phyloP scores from a whole-genome alignment of 2,888 invertebrate genomes.

The Deilephila porcellus region DNA sequence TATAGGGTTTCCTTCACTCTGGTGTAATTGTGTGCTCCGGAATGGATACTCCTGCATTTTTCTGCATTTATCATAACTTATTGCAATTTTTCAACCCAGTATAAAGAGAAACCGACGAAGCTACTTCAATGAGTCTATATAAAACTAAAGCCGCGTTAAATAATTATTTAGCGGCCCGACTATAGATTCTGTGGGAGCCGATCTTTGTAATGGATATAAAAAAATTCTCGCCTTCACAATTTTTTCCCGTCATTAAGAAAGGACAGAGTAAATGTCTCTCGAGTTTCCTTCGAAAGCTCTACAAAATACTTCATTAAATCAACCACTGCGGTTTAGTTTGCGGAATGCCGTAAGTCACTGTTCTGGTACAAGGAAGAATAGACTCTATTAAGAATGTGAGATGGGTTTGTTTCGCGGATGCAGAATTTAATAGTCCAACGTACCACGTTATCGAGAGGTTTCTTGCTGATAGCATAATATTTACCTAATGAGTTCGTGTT shows the following conservation, averaged over 20 bases:
- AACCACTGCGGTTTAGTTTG: conserved; percentile 32
- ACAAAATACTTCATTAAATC: conserved; percentile 45
- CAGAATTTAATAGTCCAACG: conserved; percentile 34
- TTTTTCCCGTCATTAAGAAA: conserved; percentile 37
- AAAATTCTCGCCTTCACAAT: conserved; percentile 31
- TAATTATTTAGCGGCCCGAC: conserved; percentile 18
- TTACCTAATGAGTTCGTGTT: conserved; percentile 47
- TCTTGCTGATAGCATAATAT: conserved; percentile 47
- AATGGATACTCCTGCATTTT: too few species aligned
- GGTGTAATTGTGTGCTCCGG: too few species aligned
- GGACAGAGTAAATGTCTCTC: conserved; percentile 34
- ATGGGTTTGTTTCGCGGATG: neutral
- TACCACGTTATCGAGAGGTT: conserved; percentile 40
- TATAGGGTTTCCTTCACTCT: too few species aligned
- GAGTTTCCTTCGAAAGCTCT: conserved; percentile 40
- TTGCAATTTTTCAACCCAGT: too few species aligned
- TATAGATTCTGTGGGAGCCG: conserved; percentile 32
- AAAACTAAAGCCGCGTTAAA: conserved; percentile 27
- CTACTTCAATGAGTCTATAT: neutral
- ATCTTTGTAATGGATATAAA: conserved; percentile 27
- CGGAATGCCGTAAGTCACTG: conserved; percentile 29
- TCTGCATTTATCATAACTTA: too few species aligned
- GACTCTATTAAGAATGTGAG: neutral
- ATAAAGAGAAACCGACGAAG: neutral
- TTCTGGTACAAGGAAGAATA: neutral